These are phyloP conservation scores for Sinocyclocheilus rhinocerous DNA, from an alignment of 2,113 vertebrate species.

Conservation along the genomic window DNA sequence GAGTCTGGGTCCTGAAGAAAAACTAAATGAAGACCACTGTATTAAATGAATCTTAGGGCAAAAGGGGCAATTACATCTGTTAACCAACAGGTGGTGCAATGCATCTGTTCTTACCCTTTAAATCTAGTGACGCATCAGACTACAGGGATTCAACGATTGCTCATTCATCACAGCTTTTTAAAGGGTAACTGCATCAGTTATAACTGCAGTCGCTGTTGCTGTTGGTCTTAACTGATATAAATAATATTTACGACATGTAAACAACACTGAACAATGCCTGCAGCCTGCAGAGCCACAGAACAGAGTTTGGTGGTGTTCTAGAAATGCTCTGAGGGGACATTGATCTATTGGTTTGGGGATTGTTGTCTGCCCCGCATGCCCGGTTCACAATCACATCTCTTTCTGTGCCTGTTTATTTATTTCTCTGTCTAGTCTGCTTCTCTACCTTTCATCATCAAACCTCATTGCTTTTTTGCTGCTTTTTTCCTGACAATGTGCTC, in stretches of 20 bases:
- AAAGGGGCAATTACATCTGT: slow-evolving; percentile 36
- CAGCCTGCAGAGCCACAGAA: neutral
- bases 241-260: slow-evolving; percentile 13
- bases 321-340: neutral
- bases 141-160: neutral
- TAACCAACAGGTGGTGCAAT: slow-evolving; percentile 50
- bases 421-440: slow-evolving; percentile 14
- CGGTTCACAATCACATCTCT: slow-evolving; percentile 13
- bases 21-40: neutral
- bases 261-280: neutral
- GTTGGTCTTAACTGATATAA: slow-evolving; percentile 3
- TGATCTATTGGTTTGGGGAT: slow-evolving; percentile 32
- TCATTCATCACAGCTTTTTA: slow-evolving; percentile 10
- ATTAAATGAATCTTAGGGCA: neutral
- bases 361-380: neutral
- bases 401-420: slow-evolving; percentile 47
- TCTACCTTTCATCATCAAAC: slow-evolving; percentile 60
- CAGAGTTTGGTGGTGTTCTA: neutral
- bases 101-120: slow-evolving; percentile 30
- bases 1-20: neutral
- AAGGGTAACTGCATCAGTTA: slow-evolving; percentile 12
- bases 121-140: slow-evolving; percentile 25
- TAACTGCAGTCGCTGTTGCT: neutral
- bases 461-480: slow-evolving; percentile 49
- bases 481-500: neutral